Base-by-base conservation (phyloP, 37 sponge, comb jelly and placozoan genomes). In the Halichondria panicea region DNA sequence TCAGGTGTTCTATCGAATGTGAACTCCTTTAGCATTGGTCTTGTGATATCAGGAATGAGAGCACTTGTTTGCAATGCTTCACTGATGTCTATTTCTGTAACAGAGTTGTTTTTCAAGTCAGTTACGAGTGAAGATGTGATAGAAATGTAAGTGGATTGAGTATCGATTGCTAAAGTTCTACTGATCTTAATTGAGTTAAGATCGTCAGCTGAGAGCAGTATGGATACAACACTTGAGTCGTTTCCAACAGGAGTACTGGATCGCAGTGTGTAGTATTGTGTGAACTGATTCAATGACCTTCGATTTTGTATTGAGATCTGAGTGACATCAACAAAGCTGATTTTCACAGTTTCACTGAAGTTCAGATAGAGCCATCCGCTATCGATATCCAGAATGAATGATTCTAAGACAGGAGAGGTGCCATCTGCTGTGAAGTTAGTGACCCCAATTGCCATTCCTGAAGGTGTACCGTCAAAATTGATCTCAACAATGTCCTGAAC, bases 1-100 rank as follows among this genome's bases (percentile, higher is more conserved):
- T 87, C 96, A 50, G 80, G 58, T 28, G 81, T 86, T 34, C 93
- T 89, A 75, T 92, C 83, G 61, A 95, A 95, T 30, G 73, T 69
- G 71, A 82, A 95, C 30, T 80, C 50, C 31, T 86, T 28, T 1
- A 95, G 76, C 62, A 55, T 52, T 41, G 96, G 96, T 46, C 55
- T 39, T 36, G 87, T 86, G 1, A 34, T 77, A 46, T 95, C 96
- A 25, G 75, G 39, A 30, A 44, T 72, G 66, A 92, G 81, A 63
- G 59, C 71, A 34, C 57, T 46, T 12, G 84, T 68, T 9, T 38
- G 43, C 22, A 82, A 39, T 44, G 87, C 83, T 54, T 33, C 41
- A 9, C 44, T 32, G 2, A 9, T 39, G 1, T 59, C 58, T 18
- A 89, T 68, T 11, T 79, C 68, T 22, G 42, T 46, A n/a, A 89